Evolutionary conservation across 2,113 vertebrate genomes (phyloP).

Genomic region (Eubucco bourcierii): DNA sequence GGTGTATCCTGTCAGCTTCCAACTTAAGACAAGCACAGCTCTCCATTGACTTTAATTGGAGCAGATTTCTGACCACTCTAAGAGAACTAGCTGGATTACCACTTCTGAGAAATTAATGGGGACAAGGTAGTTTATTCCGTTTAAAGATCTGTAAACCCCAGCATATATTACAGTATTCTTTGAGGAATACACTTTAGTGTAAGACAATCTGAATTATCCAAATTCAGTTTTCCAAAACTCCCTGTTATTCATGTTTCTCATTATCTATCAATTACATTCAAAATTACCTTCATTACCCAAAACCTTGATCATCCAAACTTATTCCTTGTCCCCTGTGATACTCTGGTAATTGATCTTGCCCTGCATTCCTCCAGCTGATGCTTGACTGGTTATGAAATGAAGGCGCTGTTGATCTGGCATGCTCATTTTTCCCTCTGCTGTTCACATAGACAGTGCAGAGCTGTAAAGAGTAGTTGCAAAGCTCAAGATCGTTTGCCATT

Average conservation of each 20-base stretch:
- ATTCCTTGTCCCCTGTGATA: constrained; percentile 5
- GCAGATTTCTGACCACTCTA: not conserved
- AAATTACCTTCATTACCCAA: constrained; percentile 55
- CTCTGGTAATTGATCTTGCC: constrained; percentile 46
- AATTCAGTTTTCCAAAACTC: constrained; percentile 24
- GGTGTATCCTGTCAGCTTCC: not conserved
- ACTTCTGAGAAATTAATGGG: not conserved
- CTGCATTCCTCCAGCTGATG: not conserved
- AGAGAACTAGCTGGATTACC: not conserved
- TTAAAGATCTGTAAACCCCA: constrained; percentile 1
- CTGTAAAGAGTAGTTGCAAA: not conserved
- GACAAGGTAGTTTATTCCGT: not conserved
- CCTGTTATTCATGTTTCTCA: constrained; percentile 52
- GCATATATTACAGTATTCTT: not conserved
- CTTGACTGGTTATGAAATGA: not conserved
- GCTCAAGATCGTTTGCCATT: no score
- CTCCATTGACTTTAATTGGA: not conserved
- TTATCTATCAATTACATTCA: constrained; percentile 52
- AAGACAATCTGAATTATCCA: not conserved
- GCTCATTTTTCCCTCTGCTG: not conserved
- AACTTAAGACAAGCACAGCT: not conserved
- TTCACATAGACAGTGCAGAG: not conserved
- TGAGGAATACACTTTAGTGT: not conserved
- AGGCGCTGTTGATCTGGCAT: not conserved
- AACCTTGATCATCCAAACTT: constrained; percentile 34